These are phyloP conservation scores for Hemicordylus capensis DNA, from an alignment of 2,113 vertebrate genomes.

Conservation along the genomic window DNA sequence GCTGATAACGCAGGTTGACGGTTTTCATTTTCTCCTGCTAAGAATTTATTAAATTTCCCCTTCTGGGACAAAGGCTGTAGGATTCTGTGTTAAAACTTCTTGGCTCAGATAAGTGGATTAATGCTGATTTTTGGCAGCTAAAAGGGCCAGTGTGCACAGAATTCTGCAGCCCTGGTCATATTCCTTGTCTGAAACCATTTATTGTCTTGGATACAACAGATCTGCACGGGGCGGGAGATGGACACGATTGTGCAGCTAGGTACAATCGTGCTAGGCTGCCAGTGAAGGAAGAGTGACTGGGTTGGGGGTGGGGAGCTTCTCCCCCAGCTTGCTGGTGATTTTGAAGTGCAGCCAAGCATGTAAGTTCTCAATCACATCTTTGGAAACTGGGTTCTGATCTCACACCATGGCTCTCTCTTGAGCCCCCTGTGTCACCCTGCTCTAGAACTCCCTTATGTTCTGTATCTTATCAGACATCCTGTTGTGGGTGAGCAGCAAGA, in stretches of 20 bases:
- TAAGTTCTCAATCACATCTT: background rate
- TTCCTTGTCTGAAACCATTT: background rate
- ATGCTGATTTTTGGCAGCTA: background rate
- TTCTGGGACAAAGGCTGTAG: background rate
- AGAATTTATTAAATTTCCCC: conserved; percentile 17
- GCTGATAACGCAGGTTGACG: background rate
- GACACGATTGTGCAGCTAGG: background rate
- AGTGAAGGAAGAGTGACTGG: background rate
- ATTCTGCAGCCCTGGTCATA: background rate
- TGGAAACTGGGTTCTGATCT: background rate
- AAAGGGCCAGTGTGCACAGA: background rate
- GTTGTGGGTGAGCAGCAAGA: background rate
- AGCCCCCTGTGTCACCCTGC: background rate
- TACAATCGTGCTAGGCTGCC: too few relatives aligned
- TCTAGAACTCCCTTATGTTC: too few relatives aligned
- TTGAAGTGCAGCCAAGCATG: background rate
- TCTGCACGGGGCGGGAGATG: background rate
- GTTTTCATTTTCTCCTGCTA: background rate
- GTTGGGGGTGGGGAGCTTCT: background rate
- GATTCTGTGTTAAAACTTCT: background rate
- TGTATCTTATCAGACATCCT: background rate
- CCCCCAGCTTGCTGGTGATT: background rate
- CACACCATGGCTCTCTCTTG: background rate
- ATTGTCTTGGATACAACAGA: accelerated
- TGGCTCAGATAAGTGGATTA: conserved; percentile 23